A percentile compares a stretch with the other conserved stretches of the same genome.
Conservation (phyloP, 2,888 invertebrate species). For the Epinotia nisella region DNA sequence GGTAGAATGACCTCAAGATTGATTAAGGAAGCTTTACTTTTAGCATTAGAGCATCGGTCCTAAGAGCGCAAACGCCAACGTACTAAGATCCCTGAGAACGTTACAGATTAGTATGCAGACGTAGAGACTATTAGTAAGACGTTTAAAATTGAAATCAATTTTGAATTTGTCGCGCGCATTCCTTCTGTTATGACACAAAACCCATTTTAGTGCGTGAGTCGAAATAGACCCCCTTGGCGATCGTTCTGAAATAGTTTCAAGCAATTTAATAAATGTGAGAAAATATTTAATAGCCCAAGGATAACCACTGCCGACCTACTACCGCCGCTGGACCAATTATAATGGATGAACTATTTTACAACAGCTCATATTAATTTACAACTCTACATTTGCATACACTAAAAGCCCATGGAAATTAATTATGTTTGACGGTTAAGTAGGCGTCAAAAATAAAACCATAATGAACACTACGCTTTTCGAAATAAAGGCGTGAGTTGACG, state of each 20-base stretch:
- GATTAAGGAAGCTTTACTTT: not conserved
- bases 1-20: not conserved
- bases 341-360: constrained; percentile 35
- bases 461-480: not conserved
- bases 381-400: constrained; percentile 17
- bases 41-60: too few relatives aligned
- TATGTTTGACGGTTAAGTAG: constrained; percentile 1
- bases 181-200: not conserved
- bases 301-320: constrained; percentile 4
- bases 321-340: constrained; percentile 31
- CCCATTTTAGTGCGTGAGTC: not conserved
- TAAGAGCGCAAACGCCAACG: too few relatives aligned
- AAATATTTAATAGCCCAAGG: constrained; percentile 32
- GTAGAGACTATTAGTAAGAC: too few relatives aligned
- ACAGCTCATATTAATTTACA: constrained; percentile 36
- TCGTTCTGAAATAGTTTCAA: not conserved
- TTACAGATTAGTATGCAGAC: too few relatives aligned
- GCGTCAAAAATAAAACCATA: not conserved
- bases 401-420: constrained; percentile 10
- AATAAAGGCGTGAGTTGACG: too few relatives aligned
- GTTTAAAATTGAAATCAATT: not conserved
- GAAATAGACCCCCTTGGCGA: not conserved
- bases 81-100: too few relatives aligned
- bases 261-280: constrained; percentile 26
- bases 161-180: too few relatives aligned